Base-by-base conservation (phyloP, 2,113 vertebrate species). In the Thymallus thymallus region DNA sequence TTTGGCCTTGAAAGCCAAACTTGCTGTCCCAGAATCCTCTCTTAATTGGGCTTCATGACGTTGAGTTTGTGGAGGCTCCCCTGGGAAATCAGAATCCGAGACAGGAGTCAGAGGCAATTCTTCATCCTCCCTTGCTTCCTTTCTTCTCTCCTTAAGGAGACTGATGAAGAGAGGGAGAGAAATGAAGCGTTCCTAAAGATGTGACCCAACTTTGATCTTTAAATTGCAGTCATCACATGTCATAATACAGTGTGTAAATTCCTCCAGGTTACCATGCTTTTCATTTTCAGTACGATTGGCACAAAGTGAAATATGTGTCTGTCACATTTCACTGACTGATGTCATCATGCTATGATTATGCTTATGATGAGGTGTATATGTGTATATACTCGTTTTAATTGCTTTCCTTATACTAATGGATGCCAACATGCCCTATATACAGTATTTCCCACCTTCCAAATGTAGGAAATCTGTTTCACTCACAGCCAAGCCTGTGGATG, bases 121-220 rank as follows among this genome's bases (percentile, higher is more conserved):
- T 26, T 30, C 67, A 30, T 70, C 35, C 45, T 68, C 29, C 29
- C 26, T 16, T 22, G 1, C 62, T 6, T 35, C 18, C 35, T 45
- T 12, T 69, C 63, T 69, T 46, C 58, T 45, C 18, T 13, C 66
- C 64, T 72, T 71, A 63, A 80, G 75, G 64, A 72, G 12, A 1
- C 10, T 18, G 9, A 58, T 70, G 68, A 77, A 75, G 78, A 67
- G 30, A n/a, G 35, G 35, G 35, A 22, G 72, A 60, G 79, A 77
- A 75, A 73, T 41, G 13, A 24, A 71, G 32, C 69, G 24, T 85
- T 87, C 71, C 69, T 69, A 78, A 63, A 77, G 68, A 85, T 76
- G 74, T 26, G 41, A 67, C 56, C 51, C 76, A 74, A 74, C 80
- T 90, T 91, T 89, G 84, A 89, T 87, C 77, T 79, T 75, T 69